These are phyloP conservation scores for Lacanobia oleracea DNA, from an alignment of 2,888 invertebrate species.

Conservation along the genomic window DNA sequence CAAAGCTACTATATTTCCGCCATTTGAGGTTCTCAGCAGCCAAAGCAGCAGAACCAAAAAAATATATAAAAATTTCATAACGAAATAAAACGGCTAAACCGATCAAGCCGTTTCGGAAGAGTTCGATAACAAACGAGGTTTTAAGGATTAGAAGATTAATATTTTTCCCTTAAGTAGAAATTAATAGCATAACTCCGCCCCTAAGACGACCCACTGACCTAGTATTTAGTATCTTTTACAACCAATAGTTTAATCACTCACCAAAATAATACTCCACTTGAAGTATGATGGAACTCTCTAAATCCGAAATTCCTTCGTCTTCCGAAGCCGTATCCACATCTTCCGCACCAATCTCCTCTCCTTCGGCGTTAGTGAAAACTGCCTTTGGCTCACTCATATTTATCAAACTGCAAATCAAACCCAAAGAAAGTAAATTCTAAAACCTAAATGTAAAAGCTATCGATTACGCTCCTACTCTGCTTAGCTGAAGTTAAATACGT, in stretches of 20 bases:
- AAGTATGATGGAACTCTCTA: constrained; percentile 92
- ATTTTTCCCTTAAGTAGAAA: too few relatives aligned
- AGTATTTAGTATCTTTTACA: background rate
- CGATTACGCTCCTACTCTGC: constrained; percentile 41
- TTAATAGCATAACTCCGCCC: too few relatives aligned
- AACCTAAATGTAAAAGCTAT: constrained; percentile 34
- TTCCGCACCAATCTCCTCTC: constrained; percentile 74
- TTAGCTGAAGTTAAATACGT: constrained; percentile 8
- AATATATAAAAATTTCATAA: too few relatives aligned
- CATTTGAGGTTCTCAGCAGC: too few relatives aligned
- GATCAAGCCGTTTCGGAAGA: too few relatives aligned
- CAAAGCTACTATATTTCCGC: too few relatives aligned
- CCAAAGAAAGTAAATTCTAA: constrained; percentile 6
- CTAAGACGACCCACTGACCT: too few relatives aligned
- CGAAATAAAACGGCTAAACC: too few relatives aligned
- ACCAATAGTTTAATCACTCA: constrained; percentile 68
- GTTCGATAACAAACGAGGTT: too few relatives aligned
- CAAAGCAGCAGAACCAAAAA: too few relatives aligned
- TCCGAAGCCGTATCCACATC: constrained; percentile 62
- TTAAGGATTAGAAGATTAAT: too few relatives aligned
- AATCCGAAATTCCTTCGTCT: constrained; percentile 71
- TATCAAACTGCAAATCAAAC: constrained; percentile 53
- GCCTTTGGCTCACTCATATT: constrained; percentile 85
- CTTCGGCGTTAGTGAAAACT: constrained; percentile 76
- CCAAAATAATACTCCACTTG: constrained; percentile 93